These are phyloP conservation scores for Drosophila tropicalis DNA, from an alignment of 1,140 invertebrate species.

Conservation along the genomic window DNA sequence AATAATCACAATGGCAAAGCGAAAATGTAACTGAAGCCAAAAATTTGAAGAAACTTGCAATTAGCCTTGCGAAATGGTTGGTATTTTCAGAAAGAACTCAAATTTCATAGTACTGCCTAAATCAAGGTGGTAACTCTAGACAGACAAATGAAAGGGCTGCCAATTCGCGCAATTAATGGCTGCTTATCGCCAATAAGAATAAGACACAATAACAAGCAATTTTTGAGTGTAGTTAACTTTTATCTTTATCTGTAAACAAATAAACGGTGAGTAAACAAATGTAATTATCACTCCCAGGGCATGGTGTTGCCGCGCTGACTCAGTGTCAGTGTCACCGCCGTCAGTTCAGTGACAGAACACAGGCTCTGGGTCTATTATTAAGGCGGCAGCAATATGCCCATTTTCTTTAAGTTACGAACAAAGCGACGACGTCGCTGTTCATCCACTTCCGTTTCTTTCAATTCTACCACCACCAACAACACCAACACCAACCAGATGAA, in stretches of 20 bases:
- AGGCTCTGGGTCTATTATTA: background rate
- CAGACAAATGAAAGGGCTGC: background rate
- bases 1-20: too few relatives aligned
- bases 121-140: too few relatives aligned
- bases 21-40: too few relatives aligned
- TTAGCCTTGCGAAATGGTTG: too few relatives aligned
- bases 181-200: constrained; percentile 43
- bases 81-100: too few relatives aligned
- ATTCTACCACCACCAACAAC: background rate
- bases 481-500: constrained; percentile 66
- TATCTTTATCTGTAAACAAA: constrained; percentile 80
- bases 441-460: constrained; percentile 47
- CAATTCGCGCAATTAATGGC: background rate
- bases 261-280: constrained; percentile 79
- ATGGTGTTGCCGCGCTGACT: constrained; percentile 30
- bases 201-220: constrained; percentile 50
- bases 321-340: constrained; percentile 33
- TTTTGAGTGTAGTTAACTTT: constrained; percentile 59
- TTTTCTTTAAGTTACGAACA: constrained; percentile 66
- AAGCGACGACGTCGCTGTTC: constrained; percentile 58
- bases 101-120: too few relatives aligned
- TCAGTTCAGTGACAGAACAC: constrained; percentile 49
- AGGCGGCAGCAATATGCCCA: constrained; percentile 50
- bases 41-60: too few relatives aligned
- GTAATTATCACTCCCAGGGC: constrained; percentile 64